These are phyloP conservation scores for Sanderia malayensis DNA, from an alignment of 30 jellyfish, hydroid and myxozoan species.

Conservation along the genomic window DNA sequence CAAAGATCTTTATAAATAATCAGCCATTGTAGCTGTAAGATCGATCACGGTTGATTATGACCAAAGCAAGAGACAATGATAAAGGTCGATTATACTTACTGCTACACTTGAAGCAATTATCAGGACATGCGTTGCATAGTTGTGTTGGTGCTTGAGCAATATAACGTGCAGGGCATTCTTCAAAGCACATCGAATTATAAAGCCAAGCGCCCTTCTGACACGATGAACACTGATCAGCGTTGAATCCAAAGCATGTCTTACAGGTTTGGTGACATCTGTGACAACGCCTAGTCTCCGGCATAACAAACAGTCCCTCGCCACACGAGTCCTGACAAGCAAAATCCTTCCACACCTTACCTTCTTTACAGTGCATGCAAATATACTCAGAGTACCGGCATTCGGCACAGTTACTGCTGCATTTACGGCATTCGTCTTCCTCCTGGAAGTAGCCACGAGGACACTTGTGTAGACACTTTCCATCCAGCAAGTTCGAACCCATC, in stretches of 20 bases:
- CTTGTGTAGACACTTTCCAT: conserved; percentile 45
- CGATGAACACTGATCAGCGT: conserved; percentile 66
- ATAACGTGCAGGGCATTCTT: conserved; percentile 67
- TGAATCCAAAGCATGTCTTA: conserved; percentile 61
- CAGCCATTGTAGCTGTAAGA: no score
- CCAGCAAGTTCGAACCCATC: conserved; percentile 23
- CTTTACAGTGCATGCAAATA: conserved; percentile 76
- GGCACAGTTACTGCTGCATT: conserved; percentile 72
- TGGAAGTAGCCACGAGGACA: conserved; percentile 65
- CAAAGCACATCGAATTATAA: conserved; percentile 47
- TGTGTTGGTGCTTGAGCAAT: conserved; percentile 42
- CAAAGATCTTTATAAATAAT: no score
- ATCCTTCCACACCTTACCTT: conserved; percentile 67
- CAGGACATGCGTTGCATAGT: conserved; percentile 52
- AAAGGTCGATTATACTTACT: no score
- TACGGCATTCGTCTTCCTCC: conserved; percentile 63
- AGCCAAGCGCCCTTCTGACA: conserved; percentile 47
- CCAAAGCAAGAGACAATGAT: no score
- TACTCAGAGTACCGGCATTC: conserved; percentile 59
- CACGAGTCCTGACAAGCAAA: conserved; percentile 64
- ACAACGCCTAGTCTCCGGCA: conserved; percentile 52
- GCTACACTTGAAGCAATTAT: conserved; percentile 49
- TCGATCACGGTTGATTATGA: no score
- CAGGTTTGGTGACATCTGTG: conserved; percentile 51
- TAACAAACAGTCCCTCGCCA: conserved; percentile 48